Evolutionary conservation across 2,888 invertebrate species (phyloP), one percentile per base, ranked within the genome.

Genomic region (Orthosia incerta): DNA sequence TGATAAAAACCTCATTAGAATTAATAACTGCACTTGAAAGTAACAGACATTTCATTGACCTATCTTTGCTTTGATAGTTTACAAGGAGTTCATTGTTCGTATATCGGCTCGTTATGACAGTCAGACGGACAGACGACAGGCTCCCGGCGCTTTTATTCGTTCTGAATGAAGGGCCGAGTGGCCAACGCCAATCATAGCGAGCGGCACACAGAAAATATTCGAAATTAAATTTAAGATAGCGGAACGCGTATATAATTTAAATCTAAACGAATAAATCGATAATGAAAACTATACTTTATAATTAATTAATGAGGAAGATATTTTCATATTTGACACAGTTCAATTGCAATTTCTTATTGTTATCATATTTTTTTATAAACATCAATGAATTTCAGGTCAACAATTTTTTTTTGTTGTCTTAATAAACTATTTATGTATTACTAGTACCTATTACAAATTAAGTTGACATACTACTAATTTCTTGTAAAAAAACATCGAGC

Each of bases 11-110:
- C 26, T 65, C 70, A 74, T 76, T 71, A 31, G 56, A 80, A 76
- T 74, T 71, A 81, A 77, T 77, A 74, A 80, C 80, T 74, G 69
- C 74, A 71, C 73, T 77, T 80, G 74, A 80, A 70, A 59, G 57
- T 61, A 59, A 83, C 79, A 50, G 70, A 71, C 80, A 64, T 74
- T 79, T 68, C 67, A 74, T 80, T 82, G 84, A 84, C 64, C 80
- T 64, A 80, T 76, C 82, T 60, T 39, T 26, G n/a, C 45, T 70
- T 70, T 62, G 72, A 68, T 76, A 76, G 66, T 80, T 77, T 59
- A 71, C 62, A 71, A 56, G 57, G 20, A 73, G 62, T 73, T 71
- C 67, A 80, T 80, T 80, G 82, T 80, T 68, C 70, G 60, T 71
- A 53, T 74, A 68, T 80, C 60, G 72, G 53, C 16, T 74, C 66